Conservation (phyloP, 2,888 invertebrate genomes). For the Melieria omissa region DNA sequence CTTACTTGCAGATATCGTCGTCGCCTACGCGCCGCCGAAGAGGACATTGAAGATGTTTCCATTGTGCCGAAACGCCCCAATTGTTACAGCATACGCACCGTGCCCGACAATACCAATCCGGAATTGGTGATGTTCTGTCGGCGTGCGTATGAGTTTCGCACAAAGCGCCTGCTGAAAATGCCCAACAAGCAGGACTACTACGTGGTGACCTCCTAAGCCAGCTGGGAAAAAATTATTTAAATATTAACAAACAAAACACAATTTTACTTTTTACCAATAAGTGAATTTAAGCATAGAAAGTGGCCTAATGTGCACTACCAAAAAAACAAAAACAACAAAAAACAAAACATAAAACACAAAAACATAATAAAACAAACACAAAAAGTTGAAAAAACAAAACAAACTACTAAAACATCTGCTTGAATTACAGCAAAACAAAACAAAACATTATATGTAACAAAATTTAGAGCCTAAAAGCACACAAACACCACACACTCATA, state of each 20-base stretch:
- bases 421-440: too few species aligned
- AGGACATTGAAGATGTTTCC: conserved; percentile 78
- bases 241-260: not conserved
- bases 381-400: too few species aligned
- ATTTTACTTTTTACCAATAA: conserved; percentile 2
- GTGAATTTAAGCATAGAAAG: not conserved
- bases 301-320: not conserved
- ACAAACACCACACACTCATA: not conserved
- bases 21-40: conserved; percentile 80
- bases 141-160: conserved; percentile 93
- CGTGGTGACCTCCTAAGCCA: conserved; percentile 45
- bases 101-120: conserved; percentile 75
- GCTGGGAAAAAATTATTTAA: not conserved
- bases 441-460: too few species aligned
- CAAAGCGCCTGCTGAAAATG: conserved; percentile 72
- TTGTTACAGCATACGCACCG: conserved; percentile 69
- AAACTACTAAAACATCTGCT: too few species aligned
- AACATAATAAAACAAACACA: not conserved
- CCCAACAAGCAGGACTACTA: conserved; percentile 61
- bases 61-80: conserved; percentile 79
- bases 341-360: not conserved
- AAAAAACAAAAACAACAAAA: not conserved
- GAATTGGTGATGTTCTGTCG: conserved; percentile 95
- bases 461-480: not conserved
- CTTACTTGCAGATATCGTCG: conserved; percentile 80